phyloP scores from a whole-genome alignment of 2,113 vertebrate species.

The Dolichallabes microphthalmus region DNA sequence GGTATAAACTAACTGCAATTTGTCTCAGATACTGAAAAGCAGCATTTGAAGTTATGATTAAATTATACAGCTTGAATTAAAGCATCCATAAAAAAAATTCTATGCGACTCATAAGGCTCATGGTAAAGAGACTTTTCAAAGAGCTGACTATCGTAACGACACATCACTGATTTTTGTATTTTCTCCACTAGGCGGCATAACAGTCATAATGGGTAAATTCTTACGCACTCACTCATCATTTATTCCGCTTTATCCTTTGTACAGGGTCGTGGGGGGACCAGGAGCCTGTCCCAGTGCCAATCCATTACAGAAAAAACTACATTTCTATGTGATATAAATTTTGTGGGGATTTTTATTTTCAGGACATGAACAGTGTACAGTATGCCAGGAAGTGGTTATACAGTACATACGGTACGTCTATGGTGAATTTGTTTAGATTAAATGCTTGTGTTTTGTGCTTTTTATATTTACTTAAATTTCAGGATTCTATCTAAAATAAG shows the following conservation, averaged over 20 bases:
- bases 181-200: conserved; percentile 34
- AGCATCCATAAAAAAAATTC: too few species aligned
- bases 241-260: too few species aligned
- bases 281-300: too few species aligned
- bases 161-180: background rate
- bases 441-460: background rate
- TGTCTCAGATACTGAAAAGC: too few species aligned
- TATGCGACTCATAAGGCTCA: background rate
- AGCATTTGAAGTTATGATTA: too few species aligned
- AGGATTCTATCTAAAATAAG: background rate
- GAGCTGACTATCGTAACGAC: background rate
- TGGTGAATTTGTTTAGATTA: background rate
- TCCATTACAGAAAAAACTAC: background rate
- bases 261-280: too few species aligned
- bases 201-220: background rate
- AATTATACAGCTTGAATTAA: too few species aligned
- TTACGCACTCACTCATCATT: too few species aligned
- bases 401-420: background rate
- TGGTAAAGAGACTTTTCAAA: background rate
- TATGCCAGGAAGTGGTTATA: background rate
- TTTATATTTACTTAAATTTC: background rate
- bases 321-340: background rate
- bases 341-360: background rate
- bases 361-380: background rate
- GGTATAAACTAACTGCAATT: too few species aligned